Evolutionary conservation across 2,113 vertebrate genomes (phyloP).

Genomic region (Fulmarus glacialis): DNA sequence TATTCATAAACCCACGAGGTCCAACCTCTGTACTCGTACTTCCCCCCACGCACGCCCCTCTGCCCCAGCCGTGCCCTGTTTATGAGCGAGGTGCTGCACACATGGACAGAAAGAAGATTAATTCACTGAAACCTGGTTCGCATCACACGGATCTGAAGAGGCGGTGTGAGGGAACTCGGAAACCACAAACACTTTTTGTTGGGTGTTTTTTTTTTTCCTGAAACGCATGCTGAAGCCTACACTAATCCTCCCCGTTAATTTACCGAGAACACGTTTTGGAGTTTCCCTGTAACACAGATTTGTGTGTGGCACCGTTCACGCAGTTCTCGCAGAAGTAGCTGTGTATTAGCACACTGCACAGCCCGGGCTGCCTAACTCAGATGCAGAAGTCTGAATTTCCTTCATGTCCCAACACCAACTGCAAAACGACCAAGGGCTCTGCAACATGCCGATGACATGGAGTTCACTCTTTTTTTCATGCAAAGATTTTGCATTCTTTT

Average conservation of each 20-base stretch:
- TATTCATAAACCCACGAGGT: background rate
- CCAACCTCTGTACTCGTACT: background rate
- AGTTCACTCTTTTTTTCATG: background rate
- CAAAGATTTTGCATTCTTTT: background rate
- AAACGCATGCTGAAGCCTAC: background rate
- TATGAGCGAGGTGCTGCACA: fast-evolving
- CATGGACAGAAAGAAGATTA: background rate
- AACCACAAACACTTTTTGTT: constrained; percentile 40
- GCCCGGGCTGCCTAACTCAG: background rate
- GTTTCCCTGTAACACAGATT: background rate
- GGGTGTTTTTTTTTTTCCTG: background rate
- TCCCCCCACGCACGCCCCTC: background rate
- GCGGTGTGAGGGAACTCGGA: background rate
- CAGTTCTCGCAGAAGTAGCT: background rate
- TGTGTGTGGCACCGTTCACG: background rate
- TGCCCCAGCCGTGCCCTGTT: background rate
- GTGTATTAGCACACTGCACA: background rate
- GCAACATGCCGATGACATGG: background rate
- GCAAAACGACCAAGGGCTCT: background rate
- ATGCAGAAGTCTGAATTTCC: background rate
- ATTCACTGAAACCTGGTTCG: background rate
- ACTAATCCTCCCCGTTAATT: background rate
- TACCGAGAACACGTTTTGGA: background rate
- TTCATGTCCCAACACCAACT: background rate
- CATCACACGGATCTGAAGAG: background rate